These are phyloP conservation scores for Macaca fascicularis DNA, from an alignment of 2,113 vertebrate genomes.

Conservation along the genomic window T2T-MFA8v1.1 NC_088384.1:92482501-92483000, in stretches of 20 bases:
- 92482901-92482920: neutral
- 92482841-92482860: slow-evolving; percentile 1
- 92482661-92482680: too few species aligned
- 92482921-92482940: slow-evolving; percentile 53
- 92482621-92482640: neutral
- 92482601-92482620: neutral
- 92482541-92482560: neutral
- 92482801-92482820: neutral
- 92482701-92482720: neutral
- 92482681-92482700: neutral
- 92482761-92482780: neutral
- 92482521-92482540: neutral
- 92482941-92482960: slow-evolving; percentile 52
- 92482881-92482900: neutral
- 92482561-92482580: neutral
- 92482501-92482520: neutral
- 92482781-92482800: neutral
- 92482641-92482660: neutral
- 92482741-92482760: neutral
- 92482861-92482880: neutral
- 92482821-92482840: slow-evolving; percentile 30
- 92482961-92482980: slow-evolving; percentile 56
- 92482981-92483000: slow-evolving; percentile 19
- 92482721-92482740: neutral
- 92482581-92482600: neutral